A percentile compares a stretch with the other conserved stretches of the same genome.
Evolutionary conservation across 2,888 invertebrate species (phyloP).

Genomic region (Aspidapion aeneum): DNA sequence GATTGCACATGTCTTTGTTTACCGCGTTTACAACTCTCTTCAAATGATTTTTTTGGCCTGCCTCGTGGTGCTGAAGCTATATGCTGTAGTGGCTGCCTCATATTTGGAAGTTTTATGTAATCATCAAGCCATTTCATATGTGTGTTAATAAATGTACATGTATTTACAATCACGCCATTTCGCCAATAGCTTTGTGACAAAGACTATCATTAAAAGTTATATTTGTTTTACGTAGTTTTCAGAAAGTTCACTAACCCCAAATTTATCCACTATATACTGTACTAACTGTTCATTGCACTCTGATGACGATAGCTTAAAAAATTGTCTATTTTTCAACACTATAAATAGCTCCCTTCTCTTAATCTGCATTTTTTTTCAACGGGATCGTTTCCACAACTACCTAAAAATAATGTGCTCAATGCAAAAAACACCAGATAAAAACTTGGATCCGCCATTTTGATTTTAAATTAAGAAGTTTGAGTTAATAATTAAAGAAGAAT

Average conservation of each 20-base stretch:
- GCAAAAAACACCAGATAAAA: too few relatives aligned
- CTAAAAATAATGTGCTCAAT: too few relatives aligned
- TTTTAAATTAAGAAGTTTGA: too few relatives aligned
- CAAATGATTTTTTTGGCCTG: background rate
- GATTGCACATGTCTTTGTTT: too few relatives aligned
- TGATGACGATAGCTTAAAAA: too few relatives aligned
- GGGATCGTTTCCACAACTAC: too few relatives aligned
- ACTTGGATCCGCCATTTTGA: too few relatives aligned
- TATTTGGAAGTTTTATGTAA: background rate
- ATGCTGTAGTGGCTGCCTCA: background rate
- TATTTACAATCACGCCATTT: background rate
- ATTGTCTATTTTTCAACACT: too few relatives aligned
- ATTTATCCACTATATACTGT: background rate
- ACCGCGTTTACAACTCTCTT: background rate
- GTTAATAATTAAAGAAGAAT: too few relatives aligned
- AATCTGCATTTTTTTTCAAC: too few relatives aligned
- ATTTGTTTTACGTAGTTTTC: background rate
- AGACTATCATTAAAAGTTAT: background rate
- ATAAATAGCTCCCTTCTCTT: too few relatives aligned
- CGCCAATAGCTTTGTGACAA: background rate
- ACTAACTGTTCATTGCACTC: constrained; percentile 5
- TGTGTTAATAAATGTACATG: background rate
- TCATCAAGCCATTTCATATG: background rate
- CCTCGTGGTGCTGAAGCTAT: background rate
- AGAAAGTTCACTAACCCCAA: background rate